Conservation (phyloP, 2,888 invertebrate species). For the Siphlonurus alternatus region DNA sequence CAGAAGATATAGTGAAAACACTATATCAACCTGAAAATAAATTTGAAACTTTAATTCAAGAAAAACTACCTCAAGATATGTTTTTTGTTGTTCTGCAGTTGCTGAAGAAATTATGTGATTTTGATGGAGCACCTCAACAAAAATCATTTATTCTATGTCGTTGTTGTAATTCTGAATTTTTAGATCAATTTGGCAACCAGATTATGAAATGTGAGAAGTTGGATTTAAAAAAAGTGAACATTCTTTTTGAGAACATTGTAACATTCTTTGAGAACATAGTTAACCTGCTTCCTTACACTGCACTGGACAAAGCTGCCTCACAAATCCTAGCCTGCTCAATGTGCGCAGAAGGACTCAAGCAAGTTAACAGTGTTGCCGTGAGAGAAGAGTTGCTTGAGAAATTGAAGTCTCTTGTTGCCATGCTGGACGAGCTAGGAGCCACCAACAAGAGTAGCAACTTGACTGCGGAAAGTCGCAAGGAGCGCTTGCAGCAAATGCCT, state of each 20-base stretch:
- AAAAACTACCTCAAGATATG: not conserved
- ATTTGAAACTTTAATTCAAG: not conserved
- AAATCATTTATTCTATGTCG: not conserved
- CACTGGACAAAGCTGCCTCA: not conserved
- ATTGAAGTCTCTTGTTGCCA: not conserved
- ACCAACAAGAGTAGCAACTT: not conserved
- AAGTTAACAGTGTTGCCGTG: not conserved
- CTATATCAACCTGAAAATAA: not conserved
- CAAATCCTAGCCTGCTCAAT: not conserved
- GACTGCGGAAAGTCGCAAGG: not conserved
- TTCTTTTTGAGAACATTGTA: not conserved
- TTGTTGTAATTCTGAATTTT: not conserved
- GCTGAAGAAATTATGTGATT: not conserved
- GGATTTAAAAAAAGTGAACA: not conserved
- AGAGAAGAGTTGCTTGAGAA: not conserved
- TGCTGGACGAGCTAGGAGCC: not conserved
- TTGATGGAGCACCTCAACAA: not conserved
- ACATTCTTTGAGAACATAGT: not conserved
- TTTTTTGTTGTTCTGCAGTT: not conserved
- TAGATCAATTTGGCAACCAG: not conserved
- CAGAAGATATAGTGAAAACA: too few relatives aligned
- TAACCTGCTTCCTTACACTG: not conserved
- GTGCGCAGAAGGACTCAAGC: not conserved
- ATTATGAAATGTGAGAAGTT: not conserved
- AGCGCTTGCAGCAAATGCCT: not conserved